Base-by-base conservation (phyloP, 2,888 invertebrate genomes). In the Limnephilus auricula region DNA sequence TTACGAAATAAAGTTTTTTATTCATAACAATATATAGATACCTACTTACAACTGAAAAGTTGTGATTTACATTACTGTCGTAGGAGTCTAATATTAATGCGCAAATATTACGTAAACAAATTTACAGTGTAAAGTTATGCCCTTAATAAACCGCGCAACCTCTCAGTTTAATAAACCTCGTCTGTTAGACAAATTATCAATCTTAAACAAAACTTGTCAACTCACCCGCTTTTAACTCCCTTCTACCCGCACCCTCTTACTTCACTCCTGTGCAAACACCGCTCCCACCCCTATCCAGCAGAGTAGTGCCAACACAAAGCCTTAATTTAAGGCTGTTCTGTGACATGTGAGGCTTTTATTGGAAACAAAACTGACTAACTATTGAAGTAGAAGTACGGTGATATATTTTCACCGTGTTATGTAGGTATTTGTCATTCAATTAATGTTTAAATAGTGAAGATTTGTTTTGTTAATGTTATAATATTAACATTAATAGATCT, bases 181-280 rank as follows among this genome's bases (percentile, higher is more conserved):
- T 25, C 25, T 65, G 65, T 65, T 65, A 65, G 65, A 65, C 65
- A 65, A 65, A 65, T 65, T 65, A 65, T 65, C 65, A 65, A 65
- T 65, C 65, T 65, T 65, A n/a, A 65, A 65, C 65, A 65, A 65
- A 65, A 65, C 65, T 65, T 65, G 65, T 65, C 65, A 65, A 65
- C 65, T 65, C 65, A 25, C 25, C 65, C 65, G 65, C 65, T 65
- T 65, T 65, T 9, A 65, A 65, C 65, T 65, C 65, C 65, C 65
- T 18, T 25, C 50, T 25, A 9, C n/a, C 25, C 65, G n/a, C 25
- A 25, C 25, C n/a, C n/a, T 65, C 65, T 25, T 9, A 9, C 25
- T 1, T n/a, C 65, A 25, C 25, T 25, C 18, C 9, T 65, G 65
- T 5, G 4, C 65, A 65, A 65, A 65, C 9, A 65, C 25, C 6